A percentile compares a stretch with the other conserved stretches of the same genome.
Evolutionary conservation across 2,888 invertebrate species (phyloP).

Genomic region (Tanytarsus gracilentus): DNA sequence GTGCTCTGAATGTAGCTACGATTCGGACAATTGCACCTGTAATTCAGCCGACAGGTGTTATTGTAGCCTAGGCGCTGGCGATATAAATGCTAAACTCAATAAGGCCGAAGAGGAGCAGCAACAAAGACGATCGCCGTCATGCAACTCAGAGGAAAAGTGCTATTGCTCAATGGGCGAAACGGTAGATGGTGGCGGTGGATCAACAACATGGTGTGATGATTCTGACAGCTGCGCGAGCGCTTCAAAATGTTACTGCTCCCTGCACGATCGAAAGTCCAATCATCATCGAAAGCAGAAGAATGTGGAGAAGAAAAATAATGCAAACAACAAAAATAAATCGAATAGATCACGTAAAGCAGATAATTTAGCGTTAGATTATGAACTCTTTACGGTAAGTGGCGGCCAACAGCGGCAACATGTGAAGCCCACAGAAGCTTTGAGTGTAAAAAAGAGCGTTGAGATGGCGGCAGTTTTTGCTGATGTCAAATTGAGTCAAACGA

Average conservation of each 20-base stretch:
- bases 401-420: too few species aligned
- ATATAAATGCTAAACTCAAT: conserved; percentile 32
- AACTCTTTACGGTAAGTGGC: conserved; percentile 51
- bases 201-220: conserved; percentile 58
- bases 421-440: conserved; percentile 59
- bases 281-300: conserved; percentile 31
- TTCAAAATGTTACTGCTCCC: conserved; percentile 76
- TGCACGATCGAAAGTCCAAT: conserved; percentile 27
- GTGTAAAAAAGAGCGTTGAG: conserved; percentile 81
- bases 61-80: conserved; percentile 59
- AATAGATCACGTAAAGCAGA: conserved; percentile 43
- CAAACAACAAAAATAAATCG: conserved; percentile 33
- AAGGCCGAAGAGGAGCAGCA: conserved; percentile 33
- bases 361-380: conserved; percentile 67
- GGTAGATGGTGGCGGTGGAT: conserved; percentile 41
- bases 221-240: conserved; percentile 80
- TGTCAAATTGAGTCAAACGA: conserved; percentile 60
- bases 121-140: conserved; percentile 41
- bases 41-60: conserved; percentile 73
- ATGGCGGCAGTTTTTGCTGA: conserved; percentile 80
- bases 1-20: conserved; percentile 78
- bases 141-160: conserved; percentile 51
- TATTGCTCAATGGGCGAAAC: conserved; percentile 54
- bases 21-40: conserved; percentile 74
- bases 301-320: conserved; percentile 43